Percentiles rank a stretch among this genome's conserved stretches.
These are phyloP conservation scores for Tenthredo notha DNA, from an alignment of 2,888 invertebrate species.

Conservation along the genomic window DNA sequence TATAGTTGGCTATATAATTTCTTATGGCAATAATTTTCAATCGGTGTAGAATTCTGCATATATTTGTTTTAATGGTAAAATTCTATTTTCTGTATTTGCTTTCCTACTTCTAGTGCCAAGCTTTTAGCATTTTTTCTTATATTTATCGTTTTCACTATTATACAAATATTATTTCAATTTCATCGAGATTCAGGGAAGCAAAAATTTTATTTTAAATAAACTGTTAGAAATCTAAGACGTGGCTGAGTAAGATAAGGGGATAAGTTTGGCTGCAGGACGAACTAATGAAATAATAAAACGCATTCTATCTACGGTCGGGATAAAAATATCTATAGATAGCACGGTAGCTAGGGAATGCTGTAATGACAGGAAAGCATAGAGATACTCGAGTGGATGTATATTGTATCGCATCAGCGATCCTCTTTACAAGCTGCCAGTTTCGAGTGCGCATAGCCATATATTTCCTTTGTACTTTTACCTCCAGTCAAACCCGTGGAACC, in stretches of 20 bases:
- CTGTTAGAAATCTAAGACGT: not conserved
- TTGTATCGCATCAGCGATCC: slow-evolving; percentile 53
- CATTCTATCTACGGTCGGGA: slow-evolving; percentile 38
- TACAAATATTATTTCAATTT: not conserved
- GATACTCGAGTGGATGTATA: slow-evolving; percentile 53
- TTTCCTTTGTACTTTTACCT: slow-evolving; percentile 40
- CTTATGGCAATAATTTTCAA: not conserved
- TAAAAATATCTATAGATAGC: slow-evolving; percentile 46
- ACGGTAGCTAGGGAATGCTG: slow-evolving; percentile 66
- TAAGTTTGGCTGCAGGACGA: slow-evolving; percentile 28
- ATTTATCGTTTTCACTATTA: not conserved
- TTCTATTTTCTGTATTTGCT: no score
- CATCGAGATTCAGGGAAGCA: not conserved
- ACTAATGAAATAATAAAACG: slow-evolving; percentile 49
- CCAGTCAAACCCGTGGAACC: not conserved
- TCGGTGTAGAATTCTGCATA: not conserved
- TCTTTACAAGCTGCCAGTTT: slow-evolving; percentile 49
- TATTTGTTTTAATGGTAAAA: no score
- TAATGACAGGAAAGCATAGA: slow-evolving; percentile 72
- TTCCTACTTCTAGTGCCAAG: no score
- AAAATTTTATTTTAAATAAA: not conserved
- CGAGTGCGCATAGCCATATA: slow-evolving; percentile 33
- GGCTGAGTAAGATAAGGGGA: not conserved
- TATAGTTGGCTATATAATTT: not conserved
- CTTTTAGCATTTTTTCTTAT: not conserved